Evolutionary conservation across 2,113 vertebrate genomes (phyloP).

Genomic region (Struthidea cinerea): DNA sequence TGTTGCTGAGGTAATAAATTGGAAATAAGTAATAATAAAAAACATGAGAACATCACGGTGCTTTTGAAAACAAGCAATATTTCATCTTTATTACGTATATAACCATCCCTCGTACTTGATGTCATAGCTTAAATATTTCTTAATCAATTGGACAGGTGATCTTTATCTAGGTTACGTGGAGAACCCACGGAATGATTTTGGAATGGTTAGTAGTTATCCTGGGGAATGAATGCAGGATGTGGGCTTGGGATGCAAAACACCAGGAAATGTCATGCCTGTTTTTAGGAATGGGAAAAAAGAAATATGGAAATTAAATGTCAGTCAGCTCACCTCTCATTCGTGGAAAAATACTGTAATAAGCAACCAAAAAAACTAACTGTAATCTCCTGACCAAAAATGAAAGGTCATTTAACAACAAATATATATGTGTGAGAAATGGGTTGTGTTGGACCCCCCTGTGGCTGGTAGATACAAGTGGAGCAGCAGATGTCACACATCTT

Average conservation of each 20-base stretch:
- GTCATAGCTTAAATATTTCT: conserved; percentile 7
- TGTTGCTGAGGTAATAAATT: conserved; percentile 16
- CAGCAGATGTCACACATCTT: background rate
- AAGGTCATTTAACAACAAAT: background rate
- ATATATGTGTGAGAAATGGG: background rate
- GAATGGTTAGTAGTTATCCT: background rate
- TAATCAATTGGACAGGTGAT: background rate
- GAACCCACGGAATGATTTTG: background rate
- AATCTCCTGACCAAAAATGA: background rate
- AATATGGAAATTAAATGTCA: conserved; percentile 31
- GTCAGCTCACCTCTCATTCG: background rate
- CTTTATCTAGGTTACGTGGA: background rate
- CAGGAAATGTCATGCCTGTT: background rate
- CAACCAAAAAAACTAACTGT: background rate
- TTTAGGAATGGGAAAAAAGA: background rate
- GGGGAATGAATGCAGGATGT: background rate
- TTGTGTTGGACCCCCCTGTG: background rate
- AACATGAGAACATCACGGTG: background rate
- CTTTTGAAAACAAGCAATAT: conserved; percentile 45
- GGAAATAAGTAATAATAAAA: conserved; percentile 41
- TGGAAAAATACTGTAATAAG: background rate
- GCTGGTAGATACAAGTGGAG: background rate
- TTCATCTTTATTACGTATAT: conserved; percentile 21
- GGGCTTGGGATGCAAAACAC: background rate
- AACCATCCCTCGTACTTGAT: background rate